Evolutionary conservation across 1,140 invertebrate genomes (phyloP).

Genomic region (Drosophila pectinifera): DNA sequence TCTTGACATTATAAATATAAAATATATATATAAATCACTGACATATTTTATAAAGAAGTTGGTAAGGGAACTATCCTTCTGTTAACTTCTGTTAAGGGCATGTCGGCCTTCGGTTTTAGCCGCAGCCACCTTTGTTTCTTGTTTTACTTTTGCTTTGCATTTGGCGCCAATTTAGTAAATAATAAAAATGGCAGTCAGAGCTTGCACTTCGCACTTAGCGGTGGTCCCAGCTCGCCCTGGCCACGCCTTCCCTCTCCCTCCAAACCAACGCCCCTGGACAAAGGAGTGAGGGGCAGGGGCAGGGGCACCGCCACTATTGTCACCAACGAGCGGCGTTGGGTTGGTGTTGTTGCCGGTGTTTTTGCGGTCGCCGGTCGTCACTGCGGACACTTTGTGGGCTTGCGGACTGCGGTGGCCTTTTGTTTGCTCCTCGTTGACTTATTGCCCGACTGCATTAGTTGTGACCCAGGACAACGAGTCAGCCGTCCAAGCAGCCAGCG

Average conservation of each 20-base stretch:
- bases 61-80: not conserved
- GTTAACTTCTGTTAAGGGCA: slow-evolving; percentile 8
- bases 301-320: not conserved
- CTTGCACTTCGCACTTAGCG: slow-evolving; percentile 75
- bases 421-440: slow-evolving; percentile 73
- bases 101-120: not conserved
- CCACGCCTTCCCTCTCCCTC: slow-evolving; percentile 1
- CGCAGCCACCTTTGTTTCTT: slow-evolving; percentile 26
- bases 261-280: not conserved
- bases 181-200: slow-evolving; percentile 76
- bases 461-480: slow-evolving; percentile 35
- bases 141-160: slow-evolving; percentile 72
- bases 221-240: slow-evolving; percentile 30
- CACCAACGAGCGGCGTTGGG: not conserved
- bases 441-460: slow-evolving; percentile 76
- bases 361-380: slow-evolving; percentile 56
- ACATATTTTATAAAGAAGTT: too few relatives aligned
- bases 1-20: too few relatives aligned
- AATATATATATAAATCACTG: too few relatives aligned
- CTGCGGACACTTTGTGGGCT: slow-evolving; percentile 74
- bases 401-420: slow-evolving; percentile 63
- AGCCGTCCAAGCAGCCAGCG: slow-evolving; percentile 4
- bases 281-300: too few relatives aligned
- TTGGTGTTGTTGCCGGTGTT: slow-evolving; percentile 38
- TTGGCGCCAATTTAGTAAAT: slow-evolving; percentile 81